These are phyloP conservation scores for Dendrolimus pini DNA, from an alignment of 2,888 invertebrate species.

Conservation along the genomic window DNA sequence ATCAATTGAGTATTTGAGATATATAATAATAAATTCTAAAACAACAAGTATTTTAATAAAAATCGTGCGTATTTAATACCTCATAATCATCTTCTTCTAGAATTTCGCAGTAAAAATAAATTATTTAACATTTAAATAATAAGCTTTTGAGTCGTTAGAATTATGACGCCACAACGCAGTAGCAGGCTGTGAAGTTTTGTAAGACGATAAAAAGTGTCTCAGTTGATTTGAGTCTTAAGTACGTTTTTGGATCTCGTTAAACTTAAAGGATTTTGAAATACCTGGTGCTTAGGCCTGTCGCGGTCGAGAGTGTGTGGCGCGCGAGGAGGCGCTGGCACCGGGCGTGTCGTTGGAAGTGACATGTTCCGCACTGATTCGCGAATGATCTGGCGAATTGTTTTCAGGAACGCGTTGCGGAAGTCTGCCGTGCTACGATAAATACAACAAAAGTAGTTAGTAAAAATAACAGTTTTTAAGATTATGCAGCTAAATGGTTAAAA, in stretches of 20 bases:
- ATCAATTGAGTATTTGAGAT: background rate
- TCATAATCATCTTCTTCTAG: background rate
- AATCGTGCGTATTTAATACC: background rate
- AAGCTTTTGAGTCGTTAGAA: too few relatives aligned
- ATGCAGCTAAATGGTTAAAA: too few relatives aligned
- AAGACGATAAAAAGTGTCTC: too few relatives aligned
- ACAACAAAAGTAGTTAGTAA: too few relatives aligned
- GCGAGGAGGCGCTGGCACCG: conserved; percentile 70
- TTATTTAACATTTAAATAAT: too few relatives aligned
- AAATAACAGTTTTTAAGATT: too few relatives aligned
- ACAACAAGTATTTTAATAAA: background rate
- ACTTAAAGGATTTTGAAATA: conserved; percentile 18
- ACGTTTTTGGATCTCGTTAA: too few relatives aligned
- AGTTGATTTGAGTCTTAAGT: too few relatives aligned
- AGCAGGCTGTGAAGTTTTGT: too few relatives aligned
- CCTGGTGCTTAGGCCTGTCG: conserved; percentile 79
- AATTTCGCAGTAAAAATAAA: too few relatives aligned
- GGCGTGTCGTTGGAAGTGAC: conserved; percentile 91
- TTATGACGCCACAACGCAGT: too few relatives aligned
- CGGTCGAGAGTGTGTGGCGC: conserved; percentile 64
- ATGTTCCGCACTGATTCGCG: conserved; percentile 97
- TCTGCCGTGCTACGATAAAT: conserved; percentile 86
- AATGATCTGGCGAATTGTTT: conserved; percentile 97
- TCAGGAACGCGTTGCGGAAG: conserved; percentile 97
- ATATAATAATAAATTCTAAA: background rate